Percentiles rank a stretch among this genome's conserved stretches.
phyloP scores from a whole-genome alignment of 2,888 invertebrate genomes.

The Sceliomorpha sp. region DNA sequence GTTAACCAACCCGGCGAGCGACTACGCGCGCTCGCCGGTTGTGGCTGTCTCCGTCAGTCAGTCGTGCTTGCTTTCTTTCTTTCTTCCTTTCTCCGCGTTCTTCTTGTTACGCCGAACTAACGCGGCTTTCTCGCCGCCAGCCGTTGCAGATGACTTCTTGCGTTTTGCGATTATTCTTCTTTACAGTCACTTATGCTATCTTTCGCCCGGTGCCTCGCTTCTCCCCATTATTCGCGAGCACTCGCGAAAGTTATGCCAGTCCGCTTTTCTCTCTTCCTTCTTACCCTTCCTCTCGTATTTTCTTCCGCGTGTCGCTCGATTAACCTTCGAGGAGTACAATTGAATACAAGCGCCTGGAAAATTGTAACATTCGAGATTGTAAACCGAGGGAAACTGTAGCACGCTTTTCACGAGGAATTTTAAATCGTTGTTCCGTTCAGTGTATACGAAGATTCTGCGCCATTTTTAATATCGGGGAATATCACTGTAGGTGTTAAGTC shows the following conservation, averaged over 20 bases:
- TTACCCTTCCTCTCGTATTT: no score
- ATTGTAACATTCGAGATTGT: not conserved
- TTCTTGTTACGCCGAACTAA: slow-evolving; percentile 14
- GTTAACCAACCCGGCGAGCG: slow-evolving; percentile 24
- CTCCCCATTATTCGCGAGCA: not conserved
- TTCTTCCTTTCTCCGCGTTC: slow-evolving; percentile 20
- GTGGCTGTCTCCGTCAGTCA: no score
- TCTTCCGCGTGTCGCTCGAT: slow-evolving; percentile 21
- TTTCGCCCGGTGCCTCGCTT: not conserved
- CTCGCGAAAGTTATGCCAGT: slow-evolving; percentile 8
- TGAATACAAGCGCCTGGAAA: slow-evolving; percentile 21
- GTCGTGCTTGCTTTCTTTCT: no score
- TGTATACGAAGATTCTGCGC: no score
- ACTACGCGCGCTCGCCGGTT: slow-evolving; percentile 12
- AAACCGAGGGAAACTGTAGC: not conserved
- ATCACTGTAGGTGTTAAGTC: no score
- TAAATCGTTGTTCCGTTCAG: no score
- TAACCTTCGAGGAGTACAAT: slow-evolving; percentile 16
- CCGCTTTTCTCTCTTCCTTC: no score
- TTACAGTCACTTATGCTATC: slow-evolving; percentile 23
- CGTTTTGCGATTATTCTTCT: slow-evolving; percentile 22
- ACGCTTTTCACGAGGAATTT: no score
- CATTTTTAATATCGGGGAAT: no score
- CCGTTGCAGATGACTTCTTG: slow-evolving; percentile 16
- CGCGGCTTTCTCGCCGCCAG: slow-evolving; percentile 12